Evolutionary conservation across 2,797 vertebrate genomes (phyloP).

Genomic region (Chanos chanos): DNA sequence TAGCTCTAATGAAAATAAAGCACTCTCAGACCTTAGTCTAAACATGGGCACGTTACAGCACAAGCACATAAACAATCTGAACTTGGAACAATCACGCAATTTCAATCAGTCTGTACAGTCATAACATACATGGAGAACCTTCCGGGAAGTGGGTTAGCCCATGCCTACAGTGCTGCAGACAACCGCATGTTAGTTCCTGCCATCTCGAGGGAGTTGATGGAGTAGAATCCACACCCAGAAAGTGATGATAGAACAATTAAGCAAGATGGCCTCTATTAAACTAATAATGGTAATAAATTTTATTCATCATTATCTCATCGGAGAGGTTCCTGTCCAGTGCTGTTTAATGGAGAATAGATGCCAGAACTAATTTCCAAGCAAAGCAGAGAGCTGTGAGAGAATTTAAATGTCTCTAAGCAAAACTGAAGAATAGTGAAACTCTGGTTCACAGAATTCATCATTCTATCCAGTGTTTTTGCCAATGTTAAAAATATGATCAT

Average conservation of each 20-base stretch:
- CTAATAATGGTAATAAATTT: conserved; percentile 24
- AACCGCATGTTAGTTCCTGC: conserved; percentile 32
- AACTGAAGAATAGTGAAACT: too few relatives aligned
- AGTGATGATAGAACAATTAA: conserved; percentile 56
- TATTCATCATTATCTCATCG: conserved; percentile 56
- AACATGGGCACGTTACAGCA: conserved; percentile 54
- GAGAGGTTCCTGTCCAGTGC: neutral
- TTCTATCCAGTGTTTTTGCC: too few relatives aligned
- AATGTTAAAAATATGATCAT: too few relatives aligned
- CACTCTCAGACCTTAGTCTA: conserved; percentile 56
- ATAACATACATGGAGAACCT: conserved; percentile 54
- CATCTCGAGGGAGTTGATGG: neutral
- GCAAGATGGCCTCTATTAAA: conserved; percentile 40
- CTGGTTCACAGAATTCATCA: too few relatives aligned
- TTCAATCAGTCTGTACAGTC: conserved; percentile 57
- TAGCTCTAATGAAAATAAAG: conserved; percentile 62
- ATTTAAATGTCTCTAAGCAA: too few relatives aligned
- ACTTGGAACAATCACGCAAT: conserved; percentile 42
- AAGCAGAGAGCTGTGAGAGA: too few relatives aligned
- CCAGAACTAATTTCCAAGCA: too few relatives aligned
- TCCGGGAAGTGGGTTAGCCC: conserved; percentile 38
- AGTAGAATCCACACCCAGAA: conserved; percentile 33
- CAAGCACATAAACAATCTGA: conserved; percentile 59
- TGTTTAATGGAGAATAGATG: neutral
- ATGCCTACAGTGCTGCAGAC: conserved; percentile 17